A percentile compares a stretch with the other conserved stretches of the same genome.
Conservation (phyloP, 1,140 invertebrate species). For the Phymorhynchus buccinoides region DNA sequence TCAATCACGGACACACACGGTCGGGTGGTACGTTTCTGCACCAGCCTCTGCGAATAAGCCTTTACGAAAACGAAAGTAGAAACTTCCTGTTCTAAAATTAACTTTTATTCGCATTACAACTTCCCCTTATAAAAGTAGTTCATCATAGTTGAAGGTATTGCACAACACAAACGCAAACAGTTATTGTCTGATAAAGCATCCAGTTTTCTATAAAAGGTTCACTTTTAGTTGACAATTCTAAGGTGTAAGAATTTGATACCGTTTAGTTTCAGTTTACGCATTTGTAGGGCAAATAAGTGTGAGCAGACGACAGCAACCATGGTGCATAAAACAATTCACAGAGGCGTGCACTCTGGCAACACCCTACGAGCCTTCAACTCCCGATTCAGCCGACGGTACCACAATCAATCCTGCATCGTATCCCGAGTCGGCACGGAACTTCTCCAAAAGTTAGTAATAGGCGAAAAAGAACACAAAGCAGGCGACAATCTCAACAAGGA, state of each 20-base stretch:
- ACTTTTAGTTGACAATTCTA: not conserved
- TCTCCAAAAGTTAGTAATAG: not conserved
- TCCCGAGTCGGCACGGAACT: conserved; percentile 12
- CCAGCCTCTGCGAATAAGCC: too few relatives aligned
- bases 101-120: too few relatives aligned
- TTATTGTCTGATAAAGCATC: not conserved
- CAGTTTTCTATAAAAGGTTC: not conserved
- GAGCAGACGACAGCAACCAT: not conserved
- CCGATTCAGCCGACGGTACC: conserved; percentile 33
- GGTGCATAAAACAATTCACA: conserved; percentile 31
- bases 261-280: too few relatives aligned
- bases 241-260: too few relatives aligned
- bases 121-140: too few relatives aligned
- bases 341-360: conserved; percentile 41
- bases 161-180: conserved; percentile 5
- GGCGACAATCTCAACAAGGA: too few relatives aligned
- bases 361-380: conserved; percentile 38
- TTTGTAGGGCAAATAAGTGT: too few relatives aligned
- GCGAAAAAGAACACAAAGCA: too few relatives aligned
- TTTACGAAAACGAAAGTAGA: too few relatives aligned
- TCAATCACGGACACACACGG: too few relatives aligned
- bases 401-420: conserved; percentile 33
- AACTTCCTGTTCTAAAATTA: too few relatives aligned
- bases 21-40: too few relatives aligned
- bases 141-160: not conserved